Conservation (phyloP, 2,113 vertebrate species). For the Danionella cerebrum region DNA sequence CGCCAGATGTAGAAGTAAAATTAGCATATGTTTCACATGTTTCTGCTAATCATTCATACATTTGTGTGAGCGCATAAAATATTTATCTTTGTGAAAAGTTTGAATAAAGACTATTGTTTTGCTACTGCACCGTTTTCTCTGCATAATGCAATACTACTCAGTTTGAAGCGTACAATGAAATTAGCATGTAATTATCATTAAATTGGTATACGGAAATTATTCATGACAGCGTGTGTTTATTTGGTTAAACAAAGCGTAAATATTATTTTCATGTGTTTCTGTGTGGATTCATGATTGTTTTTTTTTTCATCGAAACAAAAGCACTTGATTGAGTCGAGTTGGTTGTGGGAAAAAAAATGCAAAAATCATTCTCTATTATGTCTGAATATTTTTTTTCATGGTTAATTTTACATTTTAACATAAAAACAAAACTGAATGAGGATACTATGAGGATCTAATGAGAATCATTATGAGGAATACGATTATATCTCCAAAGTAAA, state of each 20-base stretch:
- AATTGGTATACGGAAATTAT: constrained; percentile 12
- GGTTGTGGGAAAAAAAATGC: neutral
- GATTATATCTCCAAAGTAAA: neutral
- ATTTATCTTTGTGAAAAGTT: constrained; percentile 44
- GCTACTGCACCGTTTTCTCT: constrained; percentile 2
- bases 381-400: neutral
- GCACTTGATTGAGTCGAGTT: neutral
- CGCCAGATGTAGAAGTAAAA: constrained; percentile 63
- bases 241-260: neutral
- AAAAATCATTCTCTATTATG: neutral
- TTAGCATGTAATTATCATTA: constrained; percentile 24
- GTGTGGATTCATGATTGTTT: neutral
- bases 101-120: constrained; percentile 1
- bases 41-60: constrained; percentile 59
- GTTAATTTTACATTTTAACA: neutral
- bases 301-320: neutral
- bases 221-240: constrained; percentile 5
- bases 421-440: neutral
- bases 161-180: neutral
- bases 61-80: constrained; percentile 58
- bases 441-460: neutral
- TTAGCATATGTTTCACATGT: constrained; percentile 67
- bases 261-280: neutral
- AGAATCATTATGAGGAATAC: neutral
- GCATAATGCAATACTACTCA: neutral